Percentiles rank a stretch among this genome's conserved stretches.
phyloP scores from a whole-genome alignment of 2,113 vertebrate genomes.

The Rhadina sibilatrix region DNA sequence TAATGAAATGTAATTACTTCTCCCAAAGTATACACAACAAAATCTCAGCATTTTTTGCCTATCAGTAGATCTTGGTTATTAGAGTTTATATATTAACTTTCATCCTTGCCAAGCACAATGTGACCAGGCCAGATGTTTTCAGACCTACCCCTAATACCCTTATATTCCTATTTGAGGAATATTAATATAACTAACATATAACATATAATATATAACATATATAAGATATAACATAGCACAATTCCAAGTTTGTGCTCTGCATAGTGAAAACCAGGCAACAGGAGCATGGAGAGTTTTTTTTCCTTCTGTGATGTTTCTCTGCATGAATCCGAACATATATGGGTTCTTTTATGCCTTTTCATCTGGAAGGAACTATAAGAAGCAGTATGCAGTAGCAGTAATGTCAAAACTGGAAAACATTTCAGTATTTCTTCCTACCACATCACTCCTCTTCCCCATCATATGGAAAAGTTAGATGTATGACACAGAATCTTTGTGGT shows the following conservation, averaged over 20 bases:
- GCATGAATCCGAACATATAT: not conserved
- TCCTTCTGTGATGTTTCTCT: not conserved
- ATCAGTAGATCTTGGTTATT: constrained; percentile 8
- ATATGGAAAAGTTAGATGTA: not conserved
- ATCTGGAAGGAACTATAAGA: not conserved
- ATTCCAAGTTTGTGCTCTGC: not conserved
- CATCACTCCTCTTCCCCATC: not conserved
- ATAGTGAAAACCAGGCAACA: not conserved
- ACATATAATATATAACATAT: not conserved
- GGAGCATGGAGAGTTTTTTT: not conserved
- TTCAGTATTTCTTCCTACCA: not conserved
- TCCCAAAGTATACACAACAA: constrained; percentile 44
- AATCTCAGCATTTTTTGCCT: constrained; percentile 25
- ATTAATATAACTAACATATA: not conserved
- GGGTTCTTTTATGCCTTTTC: not conserved
- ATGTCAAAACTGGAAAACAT: not conserved
- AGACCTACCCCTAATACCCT: not conserved
- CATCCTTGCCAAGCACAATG: not conserved
- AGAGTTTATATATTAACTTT: constrained; percentile 4
- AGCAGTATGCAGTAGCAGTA: not conserved
- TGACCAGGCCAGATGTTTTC: constrained; percentile 14
- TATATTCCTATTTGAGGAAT: not conserved
- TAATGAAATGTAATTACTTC: constrained; percentile 35
- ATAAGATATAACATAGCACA: not conserved
- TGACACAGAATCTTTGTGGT: not conserved